phyloP scores from a whole-genome alignment of 1,140 invertebrate species.

The Bombus consobrinus region DNA sequence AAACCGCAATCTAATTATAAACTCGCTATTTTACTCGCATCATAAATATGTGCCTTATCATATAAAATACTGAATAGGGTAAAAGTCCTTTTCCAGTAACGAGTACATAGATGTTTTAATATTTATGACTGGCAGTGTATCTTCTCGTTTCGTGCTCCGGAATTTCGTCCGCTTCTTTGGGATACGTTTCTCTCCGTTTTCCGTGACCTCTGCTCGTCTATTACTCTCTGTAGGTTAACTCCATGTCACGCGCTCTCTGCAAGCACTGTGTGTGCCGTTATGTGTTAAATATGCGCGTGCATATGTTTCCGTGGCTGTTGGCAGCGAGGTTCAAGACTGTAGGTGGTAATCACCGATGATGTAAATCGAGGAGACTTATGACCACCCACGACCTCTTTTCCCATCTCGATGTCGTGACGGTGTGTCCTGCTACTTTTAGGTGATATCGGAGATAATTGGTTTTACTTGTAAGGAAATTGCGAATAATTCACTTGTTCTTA shows the following conservation, averaged over 20 bases:
- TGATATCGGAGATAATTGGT: neutral
- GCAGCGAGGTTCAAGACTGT: constrained; percentile 18
- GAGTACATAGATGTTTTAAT: too few relatives aligned
- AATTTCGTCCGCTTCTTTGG: neutral
- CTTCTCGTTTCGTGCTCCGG: too few relatives aligned
- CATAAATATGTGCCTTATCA: too few relatives aligned
- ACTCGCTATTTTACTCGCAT: too few relatives aligned
- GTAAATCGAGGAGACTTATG: constrained; percentile 32
- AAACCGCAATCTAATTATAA: too few relatives aligned
- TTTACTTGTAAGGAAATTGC: neutral
- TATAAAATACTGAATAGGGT: too few relatives aligned
- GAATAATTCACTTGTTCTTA: neutral
- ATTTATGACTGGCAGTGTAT: too few relatives aligned
- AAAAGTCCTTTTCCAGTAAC: too few relatives aligned
- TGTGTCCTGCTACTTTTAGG: neutral
- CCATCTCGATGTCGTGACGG: neutral
- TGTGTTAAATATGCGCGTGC: constrained; percentile 17
- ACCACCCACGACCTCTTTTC: constrained; percentile 26
- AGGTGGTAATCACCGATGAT: constrained; percentile 40
- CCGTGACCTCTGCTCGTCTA: constrained; percentile 10
- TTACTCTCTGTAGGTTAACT: constrained; percentile 23
- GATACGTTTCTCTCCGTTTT: constrained; percentile 29
- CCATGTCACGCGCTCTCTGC: constrained; percentile 14
- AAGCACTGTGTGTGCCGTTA: constrained; percentile 19
- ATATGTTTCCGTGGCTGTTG: constrained; percentile 27